These are phyloP conservation scores for Cacatua alba DNA, from an alignment of 2,113 vertebrate genomes.

Conservation along the genomic window DNA sequence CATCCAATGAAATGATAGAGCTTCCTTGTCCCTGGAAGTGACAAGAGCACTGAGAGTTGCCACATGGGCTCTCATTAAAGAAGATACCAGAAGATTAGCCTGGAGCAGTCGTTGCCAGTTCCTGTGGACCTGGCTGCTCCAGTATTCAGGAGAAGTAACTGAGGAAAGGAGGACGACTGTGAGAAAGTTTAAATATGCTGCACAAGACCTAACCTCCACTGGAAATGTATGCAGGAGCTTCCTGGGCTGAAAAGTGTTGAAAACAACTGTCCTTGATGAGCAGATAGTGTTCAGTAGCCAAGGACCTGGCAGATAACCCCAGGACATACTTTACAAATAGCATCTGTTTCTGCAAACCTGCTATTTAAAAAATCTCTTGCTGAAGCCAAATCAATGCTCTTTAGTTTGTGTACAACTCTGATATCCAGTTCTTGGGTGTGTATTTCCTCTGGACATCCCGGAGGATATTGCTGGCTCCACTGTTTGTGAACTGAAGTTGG, in stretches of 20 bases:
- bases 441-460: constrained; percentile 57
- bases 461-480: constrained; percentile 53
- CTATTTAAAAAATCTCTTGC: constrained; percentile 31
- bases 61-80: neutral
- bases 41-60: neutral
- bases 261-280: constrained; percentile 12
- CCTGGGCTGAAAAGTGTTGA: neutral
- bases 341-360: constrained; percentile 44
- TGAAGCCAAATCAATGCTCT: constrained; percentile 43
- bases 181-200: neutral
- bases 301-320: neutral
- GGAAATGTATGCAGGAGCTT: neutral
- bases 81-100: neutral
- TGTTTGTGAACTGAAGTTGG: constrained; percentile 1
- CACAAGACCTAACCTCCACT: neutral
- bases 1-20: neutral
- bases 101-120: neutral
- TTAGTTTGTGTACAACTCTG: constrained; percentile 26
- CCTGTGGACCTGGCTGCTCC: neutral
- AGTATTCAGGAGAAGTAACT: neutral
- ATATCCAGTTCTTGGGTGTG: constrained; percentile 62
- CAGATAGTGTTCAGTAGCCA: neutral
- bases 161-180: neutral
- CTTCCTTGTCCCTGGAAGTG: neutral
- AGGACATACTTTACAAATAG: neutral